Base-by-base conservation (phyloP, 1,140 invertebrate genomes). In the Pectinophora gossypiella region DNA sequence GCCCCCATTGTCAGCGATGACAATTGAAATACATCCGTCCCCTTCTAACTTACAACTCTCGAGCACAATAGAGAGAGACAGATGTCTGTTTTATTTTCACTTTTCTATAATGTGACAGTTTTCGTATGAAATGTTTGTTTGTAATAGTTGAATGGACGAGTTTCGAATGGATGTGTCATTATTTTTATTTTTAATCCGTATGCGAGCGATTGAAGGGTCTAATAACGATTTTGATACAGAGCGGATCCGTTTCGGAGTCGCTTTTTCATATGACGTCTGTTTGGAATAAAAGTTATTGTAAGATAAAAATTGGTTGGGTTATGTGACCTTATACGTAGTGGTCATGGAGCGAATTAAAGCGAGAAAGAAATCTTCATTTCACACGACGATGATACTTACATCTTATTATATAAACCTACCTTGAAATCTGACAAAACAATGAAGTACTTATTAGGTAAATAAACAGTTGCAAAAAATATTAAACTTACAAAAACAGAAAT, bases 71-170 rank as follows among this genome's bases (percentile, higher is more conserved):
- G 67, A 80, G 56, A 56, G 75, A 61, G 82, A 76, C 59, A 57
- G 71, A 55, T 60, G 54, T 70, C 63, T 54, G 58, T 75, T 85
- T 76, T 79, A 77, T 83, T 85, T 81, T 78, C 74, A 76, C 77
- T 81, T 81, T 78, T 82, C 76, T 76, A 83, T 72, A 79, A 82
- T 80, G 81, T 85, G 81, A 85, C 81, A 85, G 81, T 79, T 80
- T 76, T 79, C 73, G 69, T 81, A 72, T 80, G 76, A 75, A 77
- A 77, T 76, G 70, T 85, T 82, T 85, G 78, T 85, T 82, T 80
- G 74, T 58, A 69, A 68, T 76, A 65, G 60, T 61, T 71, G 60
- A 79, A 80, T 80, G 72, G 74, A 64, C 65, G 61, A 68, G 64
- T 74, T 76, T 67, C 67, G 50, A 66, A 73, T 72, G 66, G 51